Evolutionary conservation across 2,797 vertebrate genomes (phyloP), one percentile per base, ranked within the genome.

Genomic region (Anguilla obscura): DNA sequence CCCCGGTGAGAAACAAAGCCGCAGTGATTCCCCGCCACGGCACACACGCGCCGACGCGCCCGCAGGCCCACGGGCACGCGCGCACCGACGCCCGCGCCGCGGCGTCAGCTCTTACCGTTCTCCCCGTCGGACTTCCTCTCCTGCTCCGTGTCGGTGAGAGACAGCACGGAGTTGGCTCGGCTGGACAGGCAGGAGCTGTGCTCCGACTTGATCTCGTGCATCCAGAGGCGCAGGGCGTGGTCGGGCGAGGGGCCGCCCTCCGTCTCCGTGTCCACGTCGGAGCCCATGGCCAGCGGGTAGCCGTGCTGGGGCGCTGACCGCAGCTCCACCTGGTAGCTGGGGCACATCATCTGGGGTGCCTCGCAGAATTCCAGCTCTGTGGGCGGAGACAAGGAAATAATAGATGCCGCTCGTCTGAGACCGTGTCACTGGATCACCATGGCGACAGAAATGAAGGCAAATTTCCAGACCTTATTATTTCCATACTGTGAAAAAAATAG

Each of bases 61-160:
- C n/a, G 9, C 8, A 1, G 24, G 27, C n/a, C 1, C 63, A 69
- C 71, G 0, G 0, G 3, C 71, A 14, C 27, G 50, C 79, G 9
- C 27, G 16, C 74, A 40, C 16, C 36, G 14, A 40, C 16, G 52
- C 40, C 30, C 71, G 74, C 2, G 74, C 21, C n/a, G 27, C 60
- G 16, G 33, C 52, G 58, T 2, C 9, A 16, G 58, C 80, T 90
- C 95, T 98, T 97, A 99, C 98, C 98, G 54, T 98, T 98, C 91
- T 99, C 98, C 33, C 96, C 97, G 92, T 99, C 98, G 30, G 98
- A 99, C 93, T 98, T 99, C 95, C 98, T 96, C 94, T 99, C 98
- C n/a, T 98, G 98, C 94, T 99, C 98, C 0, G 98, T 99, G 93
- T 99, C 98, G 0, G 98, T 99, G 92, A 99, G 97, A 52, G 98